Percentiles rank a stretch among this genome's conserved stretches.
Evolutionary conservation across 2,113 vertebrate species (phyloP).

Genomic region (Antechinus stuartii): DNA sequence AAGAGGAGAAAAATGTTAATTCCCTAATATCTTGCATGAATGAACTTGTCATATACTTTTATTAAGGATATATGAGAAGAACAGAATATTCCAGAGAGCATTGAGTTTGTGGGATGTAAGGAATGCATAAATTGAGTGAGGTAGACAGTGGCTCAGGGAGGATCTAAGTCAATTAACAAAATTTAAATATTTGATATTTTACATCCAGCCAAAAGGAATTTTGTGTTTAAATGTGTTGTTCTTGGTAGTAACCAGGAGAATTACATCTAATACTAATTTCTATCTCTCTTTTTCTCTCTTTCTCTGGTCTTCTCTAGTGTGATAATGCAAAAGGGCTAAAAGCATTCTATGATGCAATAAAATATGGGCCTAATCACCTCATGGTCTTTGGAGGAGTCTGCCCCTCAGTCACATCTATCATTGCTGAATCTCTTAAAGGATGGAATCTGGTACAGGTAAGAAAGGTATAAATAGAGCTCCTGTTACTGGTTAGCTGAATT

Average conservation of each 20-base stretch:
- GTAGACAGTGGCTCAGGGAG: not conserved
- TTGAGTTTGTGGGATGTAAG: not conserved
- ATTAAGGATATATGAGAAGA: not conserved
- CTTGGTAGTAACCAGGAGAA: not conserved
- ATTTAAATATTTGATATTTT: not conserved
- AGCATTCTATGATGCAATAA: constrained; percentile 99
- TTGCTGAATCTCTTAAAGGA: constrained; percentile 97
- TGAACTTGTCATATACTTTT: not conserved
- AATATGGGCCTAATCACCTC: constrained; percentile 97
- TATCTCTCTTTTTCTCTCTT: not conserved
- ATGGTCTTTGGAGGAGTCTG: constrained; percentile 99
- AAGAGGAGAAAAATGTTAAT: not conserved
- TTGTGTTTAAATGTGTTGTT: not conserved
- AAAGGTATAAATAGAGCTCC: not conserved
- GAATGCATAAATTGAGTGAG: not conserved
- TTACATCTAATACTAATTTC: not conserved
- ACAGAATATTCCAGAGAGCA: not conserved
- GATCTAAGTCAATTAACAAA: not conserved
- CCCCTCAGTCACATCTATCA: constrained; percentile 98
- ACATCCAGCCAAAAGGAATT: not conserved
- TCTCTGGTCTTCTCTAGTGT: constrained; percentile 85
- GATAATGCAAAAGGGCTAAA: constrained; percentile 98
- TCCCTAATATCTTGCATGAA: not conserved
- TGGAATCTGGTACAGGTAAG: constrained; percentile 99
- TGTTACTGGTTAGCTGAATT: not conserved